Percentiles rank a stretch among this genome's conserved stretches.
Evolutionary conservation across 2,797 vertebrate genomes (phyloP).

Genomic region (Chelidonichthys spinosus): DNA sequence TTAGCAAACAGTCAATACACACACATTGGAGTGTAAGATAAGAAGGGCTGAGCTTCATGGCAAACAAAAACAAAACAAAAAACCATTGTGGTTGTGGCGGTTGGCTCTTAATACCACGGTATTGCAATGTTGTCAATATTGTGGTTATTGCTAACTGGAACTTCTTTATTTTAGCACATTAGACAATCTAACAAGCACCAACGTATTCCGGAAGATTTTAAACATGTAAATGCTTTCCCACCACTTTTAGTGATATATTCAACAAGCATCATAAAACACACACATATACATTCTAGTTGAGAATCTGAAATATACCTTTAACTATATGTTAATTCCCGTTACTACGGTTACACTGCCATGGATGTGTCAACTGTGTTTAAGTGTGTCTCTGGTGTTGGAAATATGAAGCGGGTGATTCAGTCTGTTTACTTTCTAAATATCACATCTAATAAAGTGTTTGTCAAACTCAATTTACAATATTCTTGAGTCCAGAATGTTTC

Average conservation of each 20-base stretch:
- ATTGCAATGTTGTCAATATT: too few species aligned
- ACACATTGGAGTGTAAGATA: too few species aligned
- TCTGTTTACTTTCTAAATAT: not conserved
- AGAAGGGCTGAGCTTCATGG: too few species aligned
- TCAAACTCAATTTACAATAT: constrained; percentile 1
- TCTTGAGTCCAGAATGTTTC: not conserved
- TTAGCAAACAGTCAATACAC: too few species aligned
- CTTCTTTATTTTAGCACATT: not conserved
- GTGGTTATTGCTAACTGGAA: too few species aligned
- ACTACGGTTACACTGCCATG: not conserved
- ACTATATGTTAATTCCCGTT: not conserved
- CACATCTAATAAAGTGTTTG: not conserved
- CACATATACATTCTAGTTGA: not conserved
- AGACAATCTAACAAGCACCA: not conserved
- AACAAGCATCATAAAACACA: constrained; percentile 3
- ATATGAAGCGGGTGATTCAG: not conserved
- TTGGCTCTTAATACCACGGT: too few species aligned
- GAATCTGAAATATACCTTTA: not conserved
- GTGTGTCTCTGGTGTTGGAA: not conserved
- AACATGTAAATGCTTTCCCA: not conserved
- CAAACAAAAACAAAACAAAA: too few species aligned
- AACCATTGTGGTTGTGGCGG: too few species aligned
- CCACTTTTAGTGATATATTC: not conserved
- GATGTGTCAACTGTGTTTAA: not conserved
- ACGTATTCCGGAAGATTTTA: constrained; percentile 5